Evolutionary conservation across 1,140 invertebrate species (phyloP).

Genomic region (Elymnias hypermnestra): DNA sequence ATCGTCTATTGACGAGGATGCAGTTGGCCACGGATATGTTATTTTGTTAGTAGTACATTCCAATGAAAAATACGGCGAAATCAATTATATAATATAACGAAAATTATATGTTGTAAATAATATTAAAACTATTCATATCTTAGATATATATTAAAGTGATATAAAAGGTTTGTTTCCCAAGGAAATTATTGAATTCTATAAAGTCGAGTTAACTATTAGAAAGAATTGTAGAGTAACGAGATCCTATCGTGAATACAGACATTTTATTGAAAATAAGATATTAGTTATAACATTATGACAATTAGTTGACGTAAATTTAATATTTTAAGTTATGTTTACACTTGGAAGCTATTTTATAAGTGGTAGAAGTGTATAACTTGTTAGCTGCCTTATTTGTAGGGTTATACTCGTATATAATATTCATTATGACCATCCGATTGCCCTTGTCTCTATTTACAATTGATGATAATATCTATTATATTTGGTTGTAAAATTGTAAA

Average conservation of each 20-base stretch:
- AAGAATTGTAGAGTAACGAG: constrained; percentile 44
- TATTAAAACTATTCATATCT: constrained; percentile 69
- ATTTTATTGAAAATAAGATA: constrained; percentile 18
- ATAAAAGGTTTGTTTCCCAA: constrained; percentile 64
- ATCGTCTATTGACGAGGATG: constrained; percentile 31
- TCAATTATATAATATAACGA: constrained; percentile 1
- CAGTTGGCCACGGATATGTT: constrained; percentile 16
- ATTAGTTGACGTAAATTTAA: constrained; percentile 14
- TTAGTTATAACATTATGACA: constrained; percentile 8
- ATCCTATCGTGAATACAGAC: constrained; percentile 33
- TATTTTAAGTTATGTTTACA: constrained; percentile 9
- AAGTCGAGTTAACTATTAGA: constrained; percentile 67
- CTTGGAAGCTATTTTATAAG: too few species aligned
- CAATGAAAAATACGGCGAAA: constrained; percentile 16
- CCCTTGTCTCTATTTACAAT: too few species aligned
- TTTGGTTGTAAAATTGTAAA: too few species aligned
- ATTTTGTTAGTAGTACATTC: too few species aligned
- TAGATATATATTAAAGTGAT: constrained; percentile 68
- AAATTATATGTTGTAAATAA: constrained; percentile 55
- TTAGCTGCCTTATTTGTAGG: too few species aligned
- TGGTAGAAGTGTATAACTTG: too few species aligned
- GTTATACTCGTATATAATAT: too few species aligned
- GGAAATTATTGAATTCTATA: constrained; percentile 69
- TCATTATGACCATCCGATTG: too few species aligned
- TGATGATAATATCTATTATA: too few species aligned